Evolutionary conservation across 2,113 vertebrate genomes (phyloP).

Genomic region (Galemys pyrenaicus): DNA sequence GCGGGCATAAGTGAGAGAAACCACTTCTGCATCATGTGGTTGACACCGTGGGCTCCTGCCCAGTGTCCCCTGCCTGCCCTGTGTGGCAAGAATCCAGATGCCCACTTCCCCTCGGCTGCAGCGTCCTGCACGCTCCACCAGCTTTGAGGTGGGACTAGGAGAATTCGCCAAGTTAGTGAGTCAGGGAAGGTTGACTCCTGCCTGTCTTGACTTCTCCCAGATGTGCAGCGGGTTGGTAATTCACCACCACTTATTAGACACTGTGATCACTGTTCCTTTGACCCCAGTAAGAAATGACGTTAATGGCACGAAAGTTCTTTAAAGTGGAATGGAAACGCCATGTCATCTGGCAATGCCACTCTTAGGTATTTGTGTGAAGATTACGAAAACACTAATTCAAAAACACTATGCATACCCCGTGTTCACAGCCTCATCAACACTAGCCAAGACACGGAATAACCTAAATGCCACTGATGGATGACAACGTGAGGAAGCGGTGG

Average conservation of each 20-base stretch:
- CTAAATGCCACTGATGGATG: no score
- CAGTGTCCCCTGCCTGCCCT: background rate
- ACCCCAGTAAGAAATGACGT: background rate
- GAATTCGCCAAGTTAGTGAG: background rate
- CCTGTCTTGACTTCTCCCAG: background rate
- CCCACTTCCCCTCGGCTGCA: background rate
- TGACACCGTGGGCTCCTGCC: background rate
- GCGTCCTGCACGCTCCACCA: no score
- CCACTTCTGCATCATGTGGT: background rate
- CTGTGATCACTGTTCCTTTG: background rate
- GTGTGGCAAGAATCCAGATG: background rate
- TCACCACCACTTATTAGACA: constrained; percentile 32
- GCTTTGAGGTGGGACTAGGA: background rate
- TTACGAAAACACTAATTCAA: no score
- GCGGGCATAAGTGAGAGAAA: background rate
- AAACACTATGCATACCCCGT: no score
- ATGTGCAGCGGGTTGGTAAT: background rate
- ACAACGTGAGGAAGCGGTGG: no score
- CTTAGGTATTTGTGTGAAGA: no score
- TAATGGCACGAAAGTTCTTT: background rate
- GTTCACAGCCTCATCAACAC: no score
- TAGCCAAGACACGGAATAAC: no score
- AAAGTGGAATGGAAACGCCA: no score
- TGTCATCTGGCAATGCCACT: no score
- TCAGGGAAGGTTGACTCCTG: background rate